Base-by-base conservation (phyloP, 2,888 invertebrate genomes). In the Spilosoma lubricipeda region DNA sequence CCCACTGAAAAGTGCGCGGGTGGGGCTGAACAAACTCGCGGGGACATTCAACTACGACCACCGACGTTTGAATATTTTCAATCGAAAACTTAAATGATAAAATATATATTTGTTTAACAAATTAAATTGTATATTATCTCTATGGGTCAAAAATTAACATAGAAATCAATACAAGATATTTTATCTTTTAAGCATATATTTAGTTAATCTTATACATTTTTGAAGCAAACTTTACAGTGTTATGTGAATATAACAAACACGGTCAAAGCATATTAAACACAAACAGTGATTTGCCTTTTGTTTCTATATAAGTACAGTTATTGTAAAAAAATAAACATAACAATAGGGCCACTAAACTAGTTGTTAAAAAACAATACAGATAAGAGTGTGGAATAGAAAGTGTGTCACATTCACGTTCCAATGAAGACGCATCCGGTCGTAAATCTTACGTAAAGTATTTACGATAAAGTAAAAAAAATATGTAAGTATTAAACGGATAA, bases 1-100 rank as follows among this genome's bases (percentile, higher is more conserved):
- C 94, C 94, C 94, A 93, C 94, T 94, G 94, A 95, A 95, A 94
- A 95, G 95, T 94, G 94, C 94, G 95, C 95, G 95, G 95, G 95
- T 93, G 95, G 95, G 94, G 95, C 95, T 94, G 95, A 95, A 94
- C 95, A 95, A 95, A 95, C 95, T 95, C 95, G 95, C 95, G 95
- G 93, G 95, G 95, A 93, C 93, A 89, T 89, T 78, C 94, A 93
- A 91, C 86, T 87, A 81, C 84, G 78, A 78, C 82, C 77, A 33
- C 66, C 73, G 69, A 80, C 87, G 89, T 92, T 88, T 80, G 69
- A 83, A 86, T 87, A 82, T 85, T 82, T 84, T 80, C 15, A 64
- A 65, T 65, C 8, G 8, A 33, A 71, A 45, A 71, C n/a, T n/a
- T 20, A 64, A 64, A 71, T 48, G 30, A n/a, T 56, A 15, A 15